Conservation (phyloP, 2,113 vertebrate species). For the Plotosus lineatus region DNA sequence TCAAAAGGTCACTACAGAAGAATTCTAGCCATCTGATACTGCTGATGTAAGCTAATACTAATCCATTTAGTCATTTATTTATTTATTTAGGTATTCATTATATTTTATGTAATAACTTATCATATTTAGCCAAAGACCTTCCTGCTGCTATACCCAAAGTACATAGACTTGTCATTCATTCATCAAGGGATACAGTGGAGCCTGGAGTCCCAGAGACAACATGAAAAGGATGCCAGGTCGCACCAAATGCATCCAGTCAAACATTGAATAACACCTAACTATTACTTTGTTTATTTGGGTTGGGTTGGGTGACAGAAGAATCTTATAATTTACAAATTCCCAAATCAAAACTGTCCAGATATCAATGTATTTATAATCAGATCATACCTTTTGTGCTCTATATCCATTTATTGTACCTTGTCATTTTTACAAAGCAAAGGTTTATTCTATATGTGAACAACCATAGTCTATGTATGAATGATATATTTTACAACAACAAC, state of each 20-base stretch:
- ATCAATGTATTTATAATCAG: neutral
- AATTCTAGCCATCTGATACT: constrained; percentile 33
- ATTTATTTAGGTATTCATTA: neutral
- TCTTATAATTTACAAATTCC: neutral
- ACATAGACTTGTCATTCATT: neutral
- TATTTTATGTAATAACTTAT: neutral
- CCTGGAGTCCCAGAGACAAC: neutral
- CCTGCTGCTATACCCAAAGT: neutral
- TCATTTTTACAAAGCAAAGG: no score
- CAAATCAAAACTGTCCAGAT: neutral
- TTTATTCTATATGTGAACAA: no score
- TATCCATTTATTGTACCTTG: no score
- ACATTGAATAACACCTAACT: neutral
- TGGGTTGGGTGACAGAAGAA: neutral
- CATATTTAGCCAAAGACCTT: neutral
- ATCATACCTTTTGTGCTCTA: neutral
- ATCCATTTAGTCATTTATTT: neutral
- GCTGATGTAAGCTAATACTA: constrained; percentile 18
- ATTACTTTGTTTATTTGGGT: neutral
- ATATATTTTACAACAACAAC: no score
- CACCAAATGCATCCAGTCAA: neutral
- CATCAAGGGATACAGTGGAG: neutral
- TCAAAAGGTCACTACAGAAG: constrained; percentile 24
- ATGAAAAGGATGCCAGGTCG: neutral
- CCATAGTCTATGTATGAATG: no score